Evolutionary conservation across 2,113 vertebrate species (phyloP).

Genomic region (Ramphastos sulfuratus): DNA sequence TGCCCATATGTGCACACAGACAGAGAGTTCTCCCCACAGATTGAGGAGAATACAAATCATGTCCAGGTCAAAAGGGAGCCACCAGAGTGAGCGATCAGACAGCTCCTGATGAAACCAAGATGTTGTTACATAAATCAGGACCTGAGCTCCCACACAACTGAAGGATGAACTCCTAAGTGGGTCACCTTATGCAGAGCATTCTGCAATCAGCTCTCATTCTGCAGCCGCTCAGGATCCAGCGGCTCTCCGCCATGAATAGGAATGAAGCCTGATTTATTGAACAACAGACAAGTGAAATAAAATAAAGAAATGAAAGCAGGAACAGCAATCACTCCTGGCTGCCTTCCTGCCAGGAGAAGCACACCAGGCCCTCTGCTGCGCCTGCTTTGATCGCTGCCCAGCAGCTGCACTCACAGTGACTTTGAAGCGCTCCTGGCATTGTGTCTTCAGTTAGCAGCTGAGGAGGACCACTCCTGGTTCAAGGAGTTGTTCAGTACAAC

Average conservation of each 20-base stretch:
- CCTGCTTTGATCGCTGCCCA: constrained; percentile 34
- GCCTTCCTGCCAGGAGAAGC: neutral
- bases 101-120: constrained; percentile 70
- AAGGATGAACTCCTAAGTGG: constrained; percentile 70
- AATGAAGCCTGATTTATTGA: constrained; percentile 61
- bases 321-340: constrained; percentile 10
- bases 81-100: constrained; percentile 38
- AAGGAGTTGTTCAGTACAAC: neutral
- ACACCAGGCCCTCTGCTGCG: neutral
- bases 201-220: constrained; percentile 71
- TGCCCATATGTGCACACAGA: constrained; percentile 19
- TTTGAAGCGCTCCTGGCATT: neutral
- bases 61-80: constrained; percentile 39
- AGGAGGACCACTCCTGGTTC: neutral
- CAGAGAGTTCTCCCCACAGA: constrained; percentile 1
- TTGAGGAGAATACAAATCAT: constrained; percentile 58
- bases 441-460: neutral
- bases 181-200: constrained; percentile 71
- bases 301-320: constrained; percentile 44
- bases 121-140: constrained; percentile 69
- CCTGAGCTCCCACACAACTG: constrained; percentile 56
- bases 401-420: constrained; percentile 11
- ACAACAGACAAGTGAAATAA: no score
- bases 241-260: constrained; percentile 52
- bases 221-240: constrained; percentile 56